Evolutionary conservation across 2,888 invertebrate genomes (phyloP), one percentile per base, ranked within the genome.

Genomic region (Noctua janthina): DNA sequence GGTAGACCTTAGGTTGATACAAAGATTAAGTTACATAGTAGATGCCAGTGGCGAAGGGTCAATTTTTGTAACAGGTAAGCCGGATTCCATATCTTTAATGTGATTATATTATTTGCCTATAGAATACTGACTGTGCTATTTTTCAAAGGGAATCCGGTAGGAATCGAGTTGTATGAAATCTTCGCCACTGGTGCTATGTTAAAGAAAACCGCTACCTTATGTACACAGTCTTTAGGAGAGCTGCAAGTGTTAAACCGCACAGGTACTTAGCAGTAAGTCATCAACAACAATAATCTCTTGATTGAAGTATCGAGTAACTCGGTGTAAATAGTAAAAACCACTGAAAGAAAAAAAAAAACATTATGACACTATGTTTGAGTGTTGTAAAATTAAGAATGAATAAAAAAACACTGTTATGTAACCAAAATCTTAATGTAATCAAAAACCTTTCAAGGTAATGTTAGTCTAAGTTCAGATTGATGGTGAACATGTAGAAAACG

Each of bases 271-370:
- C 46, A 59, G 46, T 51, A 68, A 78, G 62, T 87, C 54, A 79
- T 76, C 54, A 69, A 79, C 54, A 11, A 74, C 54, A 13, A 51
- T 70, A 56, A 72, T 79, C 81, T 83, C 59, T 54, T 23, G 76
- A 79, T 66, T 46, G 49, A 66, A 76, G 54, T 62, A 43, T 43
- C 8, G 35, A 20, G 29, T 39, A 69, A 46, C 51, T 73, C 7
- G 3, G 43, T 70, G 23, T 74, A 66, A 79, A 78, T 71, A 56
- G 66, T 56, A 67, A 84, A 82, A 81, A 76, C 62, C 5, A 73
- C 15, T 56, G 35, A 69, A 51, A 39, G 6, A 67, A 46, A 59
- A 29, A 1, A 29, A 66, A 73, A 73, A 71, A 80, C 66, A 67
- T 59, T n/a, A 74, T 56, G 17, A 71, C 17, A 23, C 35, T 80